Percentiles rank a stretch among this genome's conserved stretches.
Evolutionary conservation across 2,888 invertebrate genomes (phyloP).

Genomic region (Erebia palarica): DNA sequence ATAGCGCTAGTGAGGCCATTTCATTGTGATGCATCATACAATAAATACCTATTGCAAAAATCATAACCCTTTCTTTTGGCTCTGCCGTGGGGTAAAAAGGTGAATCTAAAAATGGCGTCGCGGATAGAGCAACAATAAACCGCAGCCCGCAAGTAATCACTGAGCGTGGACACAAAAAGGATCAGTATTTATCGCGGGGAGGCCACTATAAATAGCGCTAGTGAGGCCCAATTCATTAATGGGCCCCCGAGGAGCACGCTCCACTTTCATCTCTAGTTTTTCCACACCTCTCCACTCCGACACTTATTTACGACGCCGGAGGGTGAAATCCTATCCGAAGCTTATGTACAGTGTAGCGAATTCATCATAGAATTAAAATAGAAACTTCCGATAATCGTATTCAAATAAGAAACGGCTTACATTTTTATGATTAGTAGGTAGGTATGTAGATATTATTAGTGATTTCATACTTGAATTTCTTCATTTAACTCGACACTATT

Average conservation of each 20-base stretch:
- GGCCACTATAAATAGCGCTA: constrained; percentile 36
- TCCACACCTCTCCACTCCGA: constrained; percentile 54
- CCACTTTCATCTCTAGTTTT: constrained; percentile 52
- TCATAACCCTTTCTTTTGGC: too few relatives aligned
- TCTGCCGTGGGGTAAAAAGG: too few relatives aligned
- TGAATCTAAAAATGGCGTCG: too few relatives aligned
- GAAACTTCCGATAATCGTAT: too few relatives aligned
- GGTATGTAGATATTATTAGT: too few relatives aligned
- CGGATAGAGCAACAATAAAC: constrained; percentile 31
- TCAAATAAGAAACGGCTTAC: too few relatives aligned
- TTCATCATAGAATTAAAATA: too few relatives aligned
- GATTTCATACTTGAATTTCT: too few relatives aligned
- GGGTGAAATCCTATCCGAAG: constrained; percentile 54
- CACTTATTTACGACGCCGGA: constrained; percentile 58
- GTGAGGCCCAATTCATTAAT: constrained; percentile 60
- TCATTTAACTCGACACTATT: too few relatives aligned
- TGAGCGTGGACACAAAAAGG: constrained; percentile 42
- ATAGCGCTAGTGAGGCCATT: constrained; percentile 46
- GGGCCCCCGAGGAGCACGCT: constrained; percentile 50
- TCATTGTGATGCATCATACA: constrained; percentile 48
- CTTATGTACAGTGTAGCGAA: constrained; percentile 7
- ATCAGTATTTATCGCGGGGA: constrained; percentile 52
- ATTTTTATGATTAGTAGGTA: too few relatives aligned
- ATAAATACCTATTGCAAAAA: too few relatives aligned
- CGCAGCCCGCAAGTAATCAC: constrained; percentile 31